phyloP scores from a whole-genome alignment of 1,140 invertebrate species.

The Brachionus plicatilis region DNA sequence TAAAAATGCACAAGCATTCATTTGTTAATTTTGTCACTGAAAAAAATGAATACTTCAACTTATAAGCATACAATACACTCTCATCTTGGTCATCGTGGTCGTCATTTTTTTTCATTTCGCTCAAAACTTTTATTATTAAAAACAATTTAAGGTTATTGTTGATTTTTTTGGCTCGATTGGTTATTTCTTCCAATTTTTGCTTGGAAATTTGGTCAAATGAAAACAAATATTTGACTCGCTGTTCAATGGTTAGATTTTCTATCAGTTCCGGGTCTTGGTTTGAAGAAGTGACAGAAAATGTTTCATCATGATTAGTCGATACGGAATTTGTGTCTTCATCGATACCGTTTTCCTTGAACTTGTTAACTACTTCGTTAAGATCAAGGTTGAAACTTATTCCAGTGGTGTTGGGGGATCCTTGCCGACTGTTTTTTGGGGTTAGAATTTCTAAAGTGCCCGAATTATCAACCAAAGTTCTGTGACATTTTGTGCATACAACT shows the following conservation, averaged over 20 bases:
- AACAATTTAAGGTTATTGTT: slow-evolving; percentile 15
- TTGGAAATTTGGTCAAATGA: not conserved
- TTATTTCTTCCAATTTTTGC: slow-evolving; percentile 3
- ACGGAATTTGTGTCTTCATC: not conserved
- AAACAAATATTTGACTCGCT: not conserved
- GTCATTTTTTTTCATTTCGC: slow-evolving; percentile 3
- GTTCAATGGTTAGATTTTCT: not conserved
- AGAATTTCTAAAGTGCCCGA: not conserved
- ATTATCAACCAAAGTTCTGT: not conserved
- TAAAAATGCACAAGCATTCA: slow-evolving; percentile 11
- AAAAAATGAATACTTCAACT: not conserved
- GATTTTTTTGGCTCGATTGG: not conserved
- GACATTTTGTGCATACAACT: not conserved
- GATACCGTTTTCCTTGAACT: not conserved
- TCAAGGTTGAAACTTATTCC: not conserved
- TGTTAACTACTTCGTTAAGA: not conserved
- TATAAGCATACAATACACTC: not conserved
- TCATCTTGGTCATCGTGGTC: not conserved
- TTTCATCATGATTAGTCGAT: not conserved
- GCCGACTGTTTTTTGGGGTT: not conserved
- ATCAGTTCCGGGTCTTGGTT: not conserved
- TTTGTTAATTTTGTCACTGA: not conserved
- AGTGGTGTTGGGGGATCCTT: not conserved
- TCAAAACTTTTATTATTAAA: not conserved
- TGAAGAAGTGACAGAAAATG: not conserved